These are phyloP conservation scores for Sarcoramphus papa DNA, from an alignment of 2,797 vertebrate genomes.

Conservation along the genomic window DNA sequence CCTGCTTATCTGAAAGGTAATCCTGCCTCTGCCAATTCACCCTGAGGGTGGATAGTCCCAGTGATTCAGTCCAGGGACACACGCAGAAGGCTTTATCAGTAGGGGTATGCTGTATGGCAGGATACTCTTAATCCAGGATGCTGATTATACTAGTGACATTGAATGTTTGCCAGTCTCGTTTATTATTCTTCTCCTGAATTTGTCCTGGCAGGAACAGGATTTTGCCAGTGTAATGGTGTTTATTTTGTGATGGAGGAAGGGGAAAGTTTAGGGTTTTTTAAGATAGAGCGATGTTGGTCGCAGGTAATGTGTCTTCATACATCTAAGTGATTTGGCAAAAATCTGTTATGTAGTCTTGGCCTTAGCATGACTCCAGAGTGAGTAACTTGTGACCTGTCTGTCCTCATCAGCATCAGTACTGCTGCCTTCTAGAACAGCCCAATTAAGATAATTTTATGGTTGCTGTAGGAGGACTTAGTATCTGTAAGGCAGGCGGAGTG, in stretches of 20 bases:
- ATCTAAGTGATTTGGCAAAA: not conserved
- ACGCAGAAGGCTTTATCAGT: not conserved
- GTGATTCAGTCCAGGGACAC: not conserved
- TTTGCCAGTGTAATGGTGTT: not conserved
- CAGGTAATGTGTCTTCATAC: not conserved
- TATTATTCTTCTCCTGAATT: not conserved
- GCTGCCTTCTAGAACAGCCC: not conserved
- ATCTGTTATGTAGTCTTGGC: not conserved
- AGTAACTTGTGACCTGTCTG: slow-evolving; percentile 26
- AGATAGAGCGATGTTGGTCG: not conserved
- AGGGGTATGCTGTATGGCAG: not conserved
- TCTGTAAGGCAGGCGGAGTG: not conserved
- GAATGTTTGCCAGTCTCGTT: not conserved
- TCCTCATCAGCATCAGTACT: not conserved
- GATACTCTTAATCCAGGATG: not conserved
- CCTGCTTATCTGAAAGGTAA: not conserved
- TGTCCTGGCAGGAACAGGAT: not conserved
- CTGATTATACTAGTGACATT: not conserved
- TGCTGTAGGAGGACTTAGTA: not conserved
- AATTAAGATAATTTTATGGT: slow-evolving; percentile 13
- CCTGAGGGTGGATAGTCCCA: not conserved
- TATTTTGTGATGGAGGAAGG: not conserved
- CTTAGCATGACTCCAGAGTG: not conserved
- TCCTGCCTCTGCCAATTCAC: not conserved
- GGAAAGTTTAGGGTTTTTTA: not conserved